These are phyloP conservation scores for Eulemur coronatus DNA, from an alignment of 2,797 vertebrate species.

Conservation along the genomic window DNA sequence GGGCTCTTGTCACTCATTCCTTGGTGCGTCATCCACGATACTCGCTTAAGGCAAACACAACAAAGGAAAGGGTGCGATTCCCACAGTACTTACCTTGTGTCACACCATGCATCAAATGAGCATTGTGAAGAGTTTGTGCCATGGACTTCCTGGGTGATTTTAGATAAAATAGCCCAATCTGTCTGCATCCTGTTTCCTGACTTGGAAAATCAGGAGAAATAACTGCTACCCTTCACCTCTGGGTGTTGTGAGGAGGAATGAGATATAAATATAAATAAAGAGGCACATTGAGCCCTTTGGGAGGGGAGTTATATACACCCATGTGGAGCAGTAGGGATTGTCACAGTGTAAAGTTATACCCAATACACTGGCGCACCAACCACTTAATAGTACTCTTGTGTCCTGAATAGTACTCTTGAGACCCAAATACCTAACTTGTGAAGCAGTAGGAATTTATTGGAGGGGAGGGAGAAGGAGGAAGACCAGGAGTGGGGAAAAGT, in stretches of 20 bases:
- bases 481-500: neutral
- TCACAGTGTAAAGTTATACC: neutral
- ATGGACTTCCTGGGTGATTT: neutral
- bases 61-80: neutral
- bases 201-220: neutral
- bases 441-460: neutral
- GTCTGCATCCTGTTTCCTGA: neutral
- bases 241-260: neutral
- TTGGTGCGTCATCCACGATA: accelerated
- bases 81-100: neutral
- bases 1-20: accelerated
- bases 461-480: neutral
- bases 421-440: neutral
- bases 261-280: neutral
- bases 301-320: neutral
- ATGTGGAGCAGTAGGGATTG: neutral
- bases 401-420: neutral
- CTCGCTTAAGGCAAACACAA: accelerated
- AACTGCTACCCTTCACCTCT: neutral
- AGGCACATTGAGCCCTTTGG: neutral
- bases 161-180: neutral
- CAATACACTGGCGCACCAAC: neutral
- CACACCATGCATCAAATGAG: neutral
- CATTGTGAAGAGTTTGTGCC: neutral
- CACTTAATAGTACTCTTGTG: neutral